A percentile compares a stretch with the other conserved stretches of the same genome.
These are phyloP conservation scores for Wiebesia pumilae DNA, from an alignment of 1,140 invertebrate genomes.

Conservation along the genomic window DNA sequence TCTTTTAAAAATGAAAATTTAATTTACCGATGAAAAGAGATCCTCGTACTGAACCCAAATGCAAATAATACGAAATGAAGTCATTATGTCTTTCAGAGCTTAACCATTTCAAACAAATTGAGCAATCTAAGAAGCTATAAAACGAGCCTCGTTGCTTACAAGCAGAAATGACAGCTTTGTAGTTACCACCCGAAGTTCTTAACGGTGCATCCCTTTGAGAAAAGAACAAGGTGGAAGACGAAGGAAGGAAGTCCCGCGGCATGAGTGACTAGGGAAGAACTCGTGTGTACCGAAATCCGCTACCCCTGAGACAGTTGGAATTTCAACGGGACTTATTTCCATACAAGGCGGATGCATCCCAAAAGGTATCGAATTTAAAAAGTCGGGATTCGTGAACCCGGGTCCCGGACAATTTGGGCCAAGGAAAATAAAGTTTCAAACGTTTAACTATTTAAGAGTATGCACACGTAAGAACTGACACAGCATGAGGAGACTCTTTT, in stretches of 20 bases:
- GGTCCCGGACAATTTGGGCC: background rate
- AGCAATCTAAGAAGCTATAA: constrained; percentile 29
- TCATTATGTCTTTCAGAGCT: background rate
- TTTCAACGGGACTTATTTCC: constrained; percentile 22
- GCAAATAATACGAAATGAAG: background rate
- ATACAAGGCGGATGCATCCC: background rate
- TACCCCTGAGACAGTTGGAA: constrained; percentile 29
- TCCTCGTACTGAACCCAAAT: background rate
- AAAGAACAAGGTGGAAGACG: background rate
- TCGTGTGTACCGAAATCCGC: constrained; percentile 17
- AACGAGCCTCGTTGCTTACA: background rate
- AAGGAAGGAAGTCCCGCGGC: background rate
- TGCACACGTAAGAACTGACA: constrained; percentile 5
- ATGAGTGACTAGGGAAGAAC: background rate
- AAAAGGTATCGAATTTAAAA: constrained; percentile 20
- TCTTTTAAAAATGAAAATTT: background rate
- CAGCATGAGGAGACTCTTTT: background rate
- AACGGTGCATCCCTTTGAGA: constrained; percentile 12
- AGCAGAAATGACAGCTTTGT: background rate
- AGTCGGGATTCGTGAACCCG: background rate
- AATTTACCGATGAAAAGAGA: background rate
- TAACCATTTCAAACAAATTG: constrained; percentile 4
- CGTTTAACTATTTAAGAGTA: background rate
- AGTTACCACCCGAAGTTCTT: background rate
- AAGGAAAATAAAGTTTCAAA: background rate